phyloP scores from a whole-genome alignment of 2,888 invertebrate genomes.

The Calameuta filiformis region DNA sequence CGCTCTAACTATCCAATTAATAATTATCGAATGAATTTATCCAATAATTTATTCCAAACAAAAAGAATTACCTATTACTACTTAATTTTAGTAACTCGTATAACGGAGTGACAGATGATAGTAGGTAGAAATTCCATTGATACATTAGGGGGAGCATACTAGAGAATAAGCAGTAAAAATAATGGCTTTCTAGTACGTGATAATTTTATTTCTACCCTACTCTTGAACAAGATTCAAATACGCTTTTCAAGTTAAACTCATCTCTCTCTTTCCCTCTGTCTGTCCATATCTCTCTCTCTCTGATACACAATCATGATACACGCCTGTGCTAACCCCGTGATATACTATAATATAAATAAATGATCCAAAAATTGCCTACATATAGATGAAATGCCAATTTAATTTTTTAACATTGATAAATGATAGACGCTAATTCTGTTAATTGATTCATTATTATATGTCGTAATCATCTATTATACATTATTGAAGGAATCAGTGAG shows the following conservation, averaged over 20 bases:
- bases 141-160: neutral
- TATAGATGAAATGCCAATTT: neutral
- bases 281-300: neutral
- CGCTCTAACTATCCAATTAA: slow-evolving; percentile 30
- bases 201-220: neutral
- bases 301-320: neutral
- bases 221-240: neutral
- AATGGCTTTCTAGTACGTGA: neutral
- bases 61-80: slow-evolving; percentile 23
- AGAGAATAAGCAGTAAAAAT: neutral
- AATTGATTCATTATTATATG: neutral
- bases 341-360: neutral
- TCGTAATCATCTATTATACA: neutral
- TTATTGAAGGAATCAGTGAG: neutral
- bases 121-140: slow-evolving; percentile 25
- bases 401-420: neutral
- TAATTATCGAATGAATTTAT: slow-evolving; percentile 34
- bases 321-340: neutral
- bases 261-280: neutral
- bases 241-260: neutral
- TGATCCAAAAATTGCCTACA: neutral
- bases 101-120: slow-evolving; percentile 21
- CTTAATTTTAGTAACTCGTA: slow-evolving; percentile 32
- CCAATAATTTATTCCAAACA: slow-evolving; percentile 33
- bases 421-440: neutral